Evolutionary conservation across 1,140 invertebrate species (phyloP).

Genomic region (Akabosia matsudoensis): DNA sequence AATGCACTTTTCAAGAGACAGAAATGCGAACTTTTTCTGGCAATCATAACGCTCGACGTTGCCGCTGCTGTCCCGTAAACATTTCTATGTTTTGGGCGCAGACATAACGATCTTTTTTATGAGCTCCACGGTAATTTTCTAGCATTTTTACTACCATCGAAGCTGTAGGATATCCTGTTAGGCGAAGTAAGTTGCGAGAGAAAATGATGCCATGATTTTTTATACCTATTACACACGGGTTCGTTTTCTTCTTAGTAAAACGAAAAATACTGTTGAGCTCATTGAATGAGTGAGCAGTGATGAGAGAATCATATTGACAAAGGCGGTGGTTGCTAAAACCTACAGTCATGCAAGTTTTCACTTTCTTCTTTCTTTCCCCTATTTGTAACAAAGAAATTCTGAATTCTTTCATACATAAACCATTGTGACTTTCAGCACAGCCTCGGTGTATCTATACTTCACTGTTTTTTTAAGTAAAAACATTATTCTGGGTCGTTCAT

Average conservation of each 20-base stretch:
- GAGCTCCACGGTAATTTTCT: constrained; percentile 22
- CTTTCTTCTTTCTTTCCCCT: neutral
- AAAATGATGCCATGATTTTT: constrained; percentile 15
- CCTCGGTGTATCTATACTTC: too few relatives aligned
- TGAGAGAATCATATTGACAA: neutral
- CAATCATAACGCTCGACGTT: neutral
- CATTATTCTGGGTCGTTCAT: too few relatives aligned
- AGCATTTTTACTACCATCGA: constrained; percentile 21
- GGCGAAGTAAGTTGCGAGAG: neutral
- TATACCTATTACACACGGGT: neutral
- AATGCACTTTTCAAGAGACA: neutral
- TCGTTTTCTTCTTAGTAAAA: neutral
- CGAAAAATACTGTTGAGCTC: neutral
- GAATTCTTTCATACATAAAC: too few relatives aligned
- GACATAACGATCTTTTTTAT: constrained; percentile 24
- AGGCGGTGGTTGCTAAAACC: too few relatives aligned
- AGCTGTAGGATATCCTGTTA: constrained; percentile 22
- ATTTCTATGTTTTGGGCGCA: constrained; percentile 16
- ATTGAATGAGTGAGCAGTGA: neutral
- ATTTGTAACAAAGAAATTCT: too few relatives aligned
- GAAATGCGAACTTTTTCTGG: neutral
- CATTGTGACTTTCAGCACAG: too few relatives aligned
- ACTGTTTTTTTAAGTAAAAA: too few relatives aligned
- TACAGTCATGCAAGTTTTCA: too few relatives aligned
- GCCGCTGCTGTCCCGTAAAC: neutral